phyloP scores from a whole-genome alignment of 35 echinoderm and acorn worm genomes.

The Chiridota heheva region DNA sequence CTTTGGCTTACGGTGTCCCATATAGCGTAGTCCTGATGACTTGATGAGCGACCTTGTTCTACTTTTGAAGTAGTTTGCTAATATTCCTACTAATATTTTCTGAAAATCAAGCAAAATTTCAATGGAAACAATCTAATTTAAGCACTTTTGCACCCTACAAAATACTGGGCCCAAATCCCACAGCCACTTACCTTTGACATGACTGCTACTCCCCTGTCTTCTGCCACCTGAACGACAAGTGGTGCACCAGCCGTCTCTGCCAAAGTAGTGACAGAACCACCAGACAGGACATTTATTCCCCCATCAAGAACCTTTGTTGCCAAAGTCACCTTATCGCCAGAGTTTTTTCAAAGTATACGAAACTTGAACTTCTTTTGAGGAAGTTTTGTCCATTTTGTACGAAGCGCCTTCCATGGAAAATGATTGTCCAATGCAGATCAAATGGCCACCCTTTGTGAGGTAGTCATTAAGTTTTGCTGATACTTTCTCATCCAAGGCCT shows the following conservation, averaged over 20 bases:
- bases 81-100: too few species aligned
- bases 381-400: not conserved
- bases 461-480: conserved; percentile 45
- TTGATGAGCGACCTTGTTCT: too few species aligned
- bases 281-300: conserved; percentile 19
- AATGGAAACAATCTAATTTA: too few species aligned
- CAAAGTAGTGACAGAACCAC: not conserved
- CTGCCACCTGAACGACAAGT: conserved; percentile 26
- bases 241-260: not conserved
- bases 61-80: too few species aligned
- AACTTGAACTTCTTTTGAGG: too few species aligned
- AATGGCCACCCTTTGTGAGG: conserved; percentile 37
- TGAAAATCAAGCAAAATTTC: too few species aligned
- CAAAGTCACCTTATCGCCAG: conserved; percentile 25
- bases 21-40: too few species aligned
- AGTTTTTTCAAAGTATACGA: too few species aligned
- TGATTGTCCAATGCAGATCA: conserved; percentile 51
- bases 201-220: conserved; percentile 33
- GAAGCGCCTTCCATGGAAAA: conserved; percentile 29
- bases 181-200: conserved; percentile 29
- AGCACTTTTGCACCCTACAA: too few species aligned
- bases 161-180: too few species aligned
- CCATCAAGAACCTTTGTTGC: not conserved
- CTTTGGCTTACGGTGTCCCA: too few species aligned
- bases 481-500: conserved; percentile 16